Conservation (phyloP, 2,113 vertebrate species). For the Poeciliopsis prolifica region DNA sequence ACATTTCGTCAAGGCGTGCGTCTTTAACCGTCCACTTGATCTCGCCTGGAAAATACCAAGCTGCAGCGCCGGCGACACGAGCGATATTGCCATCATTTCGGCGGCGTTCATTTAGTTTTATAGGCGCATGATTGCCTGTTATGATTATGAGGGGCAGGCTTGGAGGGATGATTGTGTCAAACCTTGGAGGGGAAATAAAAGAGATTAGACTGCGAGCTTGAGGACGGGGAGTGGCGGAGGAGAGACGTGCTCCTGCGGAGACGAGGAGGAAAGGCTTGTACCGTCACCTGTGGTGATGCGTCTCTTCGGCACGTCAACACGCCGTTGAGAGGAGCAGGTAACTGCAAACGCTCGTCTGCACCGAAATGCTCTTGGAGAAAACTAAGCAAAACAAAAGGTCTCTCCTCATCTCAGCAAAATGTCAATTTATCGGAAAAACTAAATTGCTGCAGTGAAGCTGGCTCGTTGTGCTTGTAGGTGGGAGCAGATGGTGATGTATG, state of each 20-base stretch:
- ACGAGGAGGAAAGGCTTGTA: slow-evolving; percentile 5
- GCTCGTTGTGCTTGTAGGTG: slow-evolving; percentile 11
- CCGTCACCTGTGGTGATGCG: not conserved
- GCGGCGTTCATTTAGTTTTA: slow-evolving; percentile 56
- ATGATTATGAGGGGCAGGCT: slow-evolving; percentile 27
- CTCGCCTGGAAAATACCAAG: slow-evolving; percentile 6
- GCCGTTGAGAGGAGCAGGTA: not conserved
- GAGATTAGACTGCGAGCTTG: slow-evolving; percentile 52
- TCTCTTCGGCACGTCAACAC: not conserved
- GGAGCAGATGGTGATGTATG: slow-evolving; percentile 29
- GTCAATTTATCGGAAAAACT: slow-evolving; percentile 5
- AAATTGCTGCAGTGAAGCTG: not conserved
- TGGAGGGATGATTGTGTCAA: slow-evolving; percentile 26
- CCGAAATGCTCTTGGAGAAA: not conserved
- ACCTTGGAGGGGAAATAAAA: slow-evolving; percentile 54
- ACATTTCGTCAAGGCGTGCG: not conserved
- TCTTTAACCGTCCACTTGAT: not conserved
- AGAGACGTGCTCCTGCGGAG: slow-evolving; percentile 9
- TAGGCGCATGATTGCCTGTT: slow-evolving; percentile 41
- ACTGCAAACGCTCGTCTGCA: not conserved
- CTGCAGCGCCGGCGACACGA: not conserved
- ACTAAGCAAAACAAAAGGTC: not conserved
- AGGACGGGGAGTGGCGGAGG: slow-evolving; percentile 15
- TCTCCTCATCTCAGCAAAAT: slow-evolving; percentile 1
- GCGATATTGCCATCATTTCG: slow-evolving; percentile 52